Conservation (phyloP, 2,888 invertebrate genomes). For the Crossocerus cetratus region DNA sequence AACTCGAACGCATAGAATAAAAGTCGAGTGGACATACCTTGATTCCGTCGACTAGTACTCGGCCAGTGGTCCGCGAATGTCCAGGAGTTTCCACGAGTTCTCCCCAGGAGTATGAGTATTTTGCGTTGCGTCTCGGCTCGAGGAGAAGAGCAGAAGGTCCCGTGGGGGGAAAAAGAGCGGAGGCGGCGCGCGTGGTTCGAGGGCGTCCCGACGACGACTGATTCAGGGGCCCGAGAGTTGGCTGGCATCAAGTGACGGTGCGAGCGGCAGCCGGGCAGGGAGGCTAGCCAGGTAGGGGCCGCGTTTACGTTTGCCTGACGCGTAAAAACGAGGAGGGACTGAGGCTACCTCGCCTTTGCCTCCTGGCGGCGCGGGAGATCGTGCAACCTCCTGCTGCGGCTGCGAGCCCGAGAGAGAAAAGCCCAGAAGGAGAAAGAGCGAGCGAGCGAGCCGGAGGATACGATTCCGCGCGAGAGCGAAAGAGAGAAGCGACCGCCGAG, state of each 20-base stretch:
- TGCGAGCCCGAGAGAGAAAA: slow-evolving; percentile 3
- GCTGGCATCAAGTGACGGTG: slow-evolving; percentile 58
- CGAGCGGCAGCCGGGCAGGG: slow-evolving; percentile 27
- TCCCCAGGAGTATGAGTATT: no score
- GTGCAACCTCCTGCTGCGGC: not conserved
- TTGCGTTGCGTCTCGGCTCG: no score
- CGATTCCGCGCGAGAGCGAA: slow-evolving; percentile 8
- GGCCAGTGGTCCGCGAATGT: no score
- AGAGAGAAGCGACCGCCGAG: slow-evolving; percentile 3
- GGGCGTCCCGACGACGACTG: slow-evolving; percentile 66
- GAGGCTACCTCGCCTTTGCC: not conserved
- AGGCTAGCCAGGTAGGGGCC: slow-evolving; percentile 11
- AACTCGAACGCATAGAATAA: no score
- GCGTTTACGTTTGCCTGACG: slow-evolving; percentile 65
- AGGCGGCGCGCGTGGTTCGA: not conserved
- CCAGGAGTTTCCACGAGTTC: no score
- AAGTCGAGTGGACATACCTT: not conserved
- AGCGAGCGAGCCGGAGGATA: not conserved
- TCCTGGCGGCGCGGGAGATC: slow-evolving; percentile 4
- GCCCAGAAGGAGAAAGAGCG: slow-evolving; percentile 7
- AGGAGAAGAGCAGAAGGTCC: not conserved
- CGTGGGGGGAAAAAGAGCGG: not conserved
- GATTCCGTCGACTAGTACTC: no score
- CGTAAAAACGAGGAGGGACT: slow-evolving; percentile 49
- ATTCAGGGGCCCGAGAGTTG: slow-evolving; percentile 60